These are phyloP conservation scores for Ophiodon elongatus DNA, from an alignment of 2,113 vertebrate species.

Conservation along the genomic window DNA sequence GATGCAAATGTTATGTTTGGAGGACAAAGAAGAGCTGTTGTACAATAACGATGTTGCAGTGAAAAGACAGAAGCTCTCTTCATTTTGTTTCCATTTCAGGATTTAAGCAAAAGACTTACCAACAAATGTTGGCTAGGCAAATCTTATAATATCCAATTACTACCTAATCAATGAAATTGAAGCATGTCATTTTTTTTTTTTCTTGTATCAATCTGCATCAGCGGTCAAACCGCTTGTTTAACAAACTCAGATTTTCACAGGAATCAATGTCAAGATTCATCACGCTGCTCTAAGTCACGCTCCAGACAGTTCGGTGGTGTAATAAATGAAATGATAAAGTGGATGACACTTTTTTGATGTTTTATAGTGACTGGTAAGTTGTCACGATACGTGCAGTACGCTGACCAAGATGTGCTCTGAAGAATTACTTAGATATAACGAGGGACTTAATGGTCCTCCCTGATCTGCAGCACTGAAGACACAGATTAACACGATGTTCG, in stretches of 20 bases:
- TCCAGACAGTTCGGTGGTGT: background rate
- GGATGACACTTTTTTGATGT: constrained; percentile 24
- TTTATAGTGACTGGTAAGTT: constrained; percentile 12
- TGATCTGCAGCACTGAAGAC: constrained; percentile 51
- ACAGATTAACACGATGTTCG: constrained; percentile 65
- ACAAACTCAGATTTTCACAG: constrained; percentile 7
- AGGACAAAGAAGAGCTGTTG: too few relatives aligned
- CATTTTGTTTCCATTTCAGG: background rate
- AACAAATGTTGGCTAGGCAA: background rate
- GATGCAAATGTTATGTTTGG: constrained; percentile 27
- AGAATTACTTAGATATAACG: constrained; percentile 53
- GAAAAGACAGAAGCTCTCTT: background rate
- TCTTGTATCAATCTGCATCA: background rate
- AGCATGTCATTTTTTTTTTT: background rate
- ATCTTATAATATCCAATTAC: background rate
- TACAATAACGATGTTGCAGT: constrained; percentile 4
- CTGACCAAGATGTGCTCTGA: constrained; percentile 41
- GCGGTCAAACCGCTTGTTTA: background rate
- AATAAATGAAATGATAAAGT: constrained; percentile 1
- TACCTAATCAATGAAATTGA: constrained; percentile 1
- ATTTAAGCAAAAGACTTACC: background rate
- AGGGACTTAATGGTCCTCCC: constrained; percentile 55
- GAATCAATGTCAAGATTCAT: constrained; percentile 5
- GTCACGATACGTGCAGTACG: constrained; percentile 15
- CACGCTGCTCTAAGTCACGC: background rate